Base-by-base conservation (phyloP, 1,140 invertebrate species). In the Anastrepha ludens region DNA sequence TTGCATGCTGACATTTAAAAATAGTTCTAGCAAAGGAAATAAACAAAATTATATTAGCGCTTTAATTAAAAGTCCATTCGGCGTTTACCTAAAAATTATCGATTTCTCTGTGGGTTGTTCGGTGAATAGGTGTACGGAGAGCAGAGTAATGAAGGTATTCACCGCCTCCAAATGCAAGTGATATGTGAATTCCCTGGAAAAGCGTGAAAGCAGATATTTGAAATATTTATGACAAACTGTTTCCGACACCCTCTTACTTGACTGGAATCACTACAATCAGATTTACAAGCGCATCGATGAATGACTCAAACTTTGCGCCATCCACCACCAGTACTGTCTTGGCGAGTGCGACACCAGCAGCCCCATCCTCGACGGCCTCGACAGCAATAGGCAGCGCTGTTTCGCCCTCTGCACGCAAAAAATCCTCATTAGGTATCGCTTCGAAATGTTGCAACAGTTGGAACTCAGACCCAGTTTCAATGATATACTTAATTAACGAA, bases 111-210 rank as follows among this genome's bases (percentile, higher is more conserved):
- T 92, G 60, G 91, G 91, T 13, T 94, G 93, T 91, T 95, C 95
- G 11, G 96, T 95, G 90, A 97, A 98, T 93, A 99, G 95, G 94
- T 98, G 98, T 70, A 98, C 96, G 0, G 98, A 98, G 88, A 99
- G 94, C 29, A 99, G 93, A 0, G 98, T 96, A 5, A 99, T 94
- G 39, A 99, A 92, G 58, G 96, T 96, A 92, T 98, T 98, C 64
- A 98, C 95, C 59, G 97, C 96, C 93, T 99, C 98, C 88, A 98
- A 93, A 90, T 98, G 98, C 59, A 99, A 94, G 64, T 96, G 95
- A 93, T 98, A 98, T 50, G 98, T 99, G 90, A 96, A 96, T 92
- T 98, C 97, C 88, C 97, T 98, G 93, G 58, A 95, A 95, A 87
- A 89, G 92, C 29, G 29, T 29, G 29, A 85, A 78, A 58, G 39